Evolutionary conservation across 2,797 vertebrate genomes (phyloP), one percentile per base, ranked within the genome.

Genomic region (Liasis olivaceus): DNA sequence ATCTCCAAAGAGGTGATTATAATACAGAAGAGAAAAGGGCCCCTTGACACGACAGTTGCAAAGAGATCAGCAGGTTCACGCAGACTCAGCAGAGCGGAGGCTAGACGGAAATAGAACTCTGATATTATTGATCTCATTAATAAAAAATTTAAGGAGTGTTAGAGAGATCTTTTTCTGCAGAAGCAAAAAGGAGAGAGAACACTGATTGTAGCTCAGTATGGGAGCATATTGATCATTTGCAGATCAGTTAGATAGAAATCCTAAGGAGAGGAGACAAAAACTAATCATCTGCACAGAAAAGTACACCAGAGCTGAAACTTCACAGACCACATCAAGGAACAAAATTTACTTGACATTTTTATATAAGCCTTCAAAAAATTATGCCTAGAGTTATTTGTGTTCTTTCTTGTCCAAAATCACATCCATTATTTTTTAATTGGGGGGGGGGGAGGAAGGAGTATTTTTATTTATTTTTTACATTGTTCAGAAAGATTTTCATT

Each of bases 121-220:
- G 92, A 95, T 92, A 90, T 86, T 94, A 96, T 97, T 93, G 96
- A 96, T 96, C 93, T 94, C 85, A 36, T 88, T 95, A 95, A 97
- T 96, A 95, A 97, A 97, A 96, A 95, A 95, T 92, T 96, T 86
- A 94, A 93, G 95, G 93, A 95, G 5, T 93, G 72, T 90, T 87
- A 95, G 94, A 91, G 5, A 7, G 64, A 0, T 24, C 31, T 90
- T 69, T 85, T 93, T 87, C 72, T 91, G 28, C 64, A 92, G 89
- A 84, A 93, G 69, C 85, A 94, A 91, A 93, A 94, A 94, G 88
- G 36, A 96, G 13, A 93, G 92, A 81, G 93, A 95, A 93, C 95
- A 94, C 85, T n/a, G 91, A 94, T 85, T 96, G 94, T 89, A 85
- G 85, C 63, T 58, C 56, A 94, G 92, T 58, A 66, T 94, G 88